Evolutionary conservation across 2,888 invertebrate species (phyloP), one percentile per base, ranked within the genome.

Genomic region (Miltochrista miniata): DNA sequence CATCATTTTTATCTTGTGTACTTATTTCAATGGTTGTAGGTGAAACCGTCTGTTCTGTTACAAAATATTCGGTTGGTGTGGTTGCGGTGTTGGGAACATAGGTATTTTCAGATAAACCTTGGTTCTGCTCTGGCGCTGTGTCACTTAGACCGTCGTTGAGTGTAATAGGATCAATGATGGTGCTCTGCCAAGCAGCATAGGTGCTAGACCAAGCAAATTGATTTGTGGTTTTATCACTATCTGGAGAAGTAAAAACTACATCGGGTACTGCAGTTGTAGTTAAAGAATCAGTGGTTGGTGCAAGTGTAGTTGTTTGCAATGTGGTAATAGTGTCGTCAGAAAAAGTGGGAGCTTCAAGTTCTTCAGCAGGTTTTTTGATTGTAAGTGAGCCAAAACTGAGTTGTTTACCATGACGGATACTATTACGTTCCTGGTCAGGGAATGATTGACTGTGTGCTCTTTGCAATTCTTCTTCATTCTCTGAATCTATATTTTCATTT

Each of bases 391-490:
- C 81, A 37, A 75, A 64, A 51, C 76, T 81, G 8, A 90, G 64
- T 49, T 87, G 85, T 70, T 92, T 87, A 8, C 92, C 85, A 66
- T 89, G 79, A 55, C 90, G 76, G 15, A 87, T 56, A 53, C 83
- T 90, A 51, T 85, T 89, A 49, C 93, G 92, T 64, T 93, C 92
- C 30, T 93, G 93, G 1, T 93, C 91, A 15, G 94, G 86, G 64
- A 95, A 95, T 0, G 95, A 95, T 70, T 95, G 95, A 39, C 94
- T 94, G 59, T 95, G 95, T 18, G 95, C 94, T 56, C 94, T 92
- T 81, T 95, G 94, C 36, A 95, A 77, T 74, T 94, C 93, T 71
- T 94, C 94, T 37, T 92, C 93, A 56, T 94, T 93, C 42, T 93
- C 93, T 43, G 87, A 65, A 64, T 90, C 90, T 14, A 83, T 70